Evolutionary conservation across 2,888 invertebrate species (phyloP).

Genomic region (Amphipoea oculea): DNA sequence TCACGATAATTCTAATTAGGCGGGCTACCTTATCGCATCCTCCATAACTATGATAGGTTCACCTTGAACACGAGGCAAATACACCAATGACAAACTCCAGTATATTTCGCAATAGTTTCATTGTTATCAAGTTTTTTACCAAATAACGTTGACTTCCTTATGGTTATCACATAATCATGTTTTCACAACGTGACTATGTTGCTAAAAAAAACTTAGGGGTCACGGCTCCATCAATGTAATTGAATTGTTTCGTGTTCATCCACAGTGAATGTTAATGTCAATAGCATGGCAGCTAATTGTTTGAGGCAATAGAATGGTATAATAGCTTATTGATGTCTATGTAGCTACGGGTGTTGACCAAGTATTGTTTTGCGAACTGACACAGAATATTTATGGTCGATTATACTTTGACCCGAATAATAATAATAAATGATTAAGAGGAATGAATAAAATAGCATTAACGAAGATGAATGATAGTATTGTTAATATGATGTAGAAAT

Average conservation of each 20-base stretch:
- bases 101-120: slow-evolving; percentile 24
- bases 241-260: slow-evolving; percentile 53
- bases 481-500: neutral
- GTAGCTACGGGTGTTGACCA: neutral
- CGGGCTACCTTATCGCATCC: too few relatives aligned
- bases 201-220: slow-evolving; percentile 37
- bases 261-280: slow-evolving; percentile 16
- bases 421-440: neutral
- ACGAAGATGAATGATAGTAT: neutral
- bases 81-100: neutral
- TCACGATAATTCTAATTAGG: neutral
- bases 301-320: neutral
- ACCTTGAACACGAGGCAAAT: neutral
- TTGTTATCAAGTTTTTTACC: slow-evolving; percentile 13
- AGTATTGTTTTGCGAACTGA: slow-evolving; percentile 5
- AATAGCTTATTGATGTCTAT: slow-evolving; percentile 1
- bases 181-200: slow-evolving; percentile 31
- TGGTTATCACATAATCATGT: slow-evolving; percentile 55
- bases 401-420: slow-evolving; percentile 17
- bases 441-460: neutral
- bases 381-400: neutral
- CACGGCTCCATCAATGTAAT: slow-evolving; percentile 46
- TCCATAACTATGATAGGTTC: neutral
- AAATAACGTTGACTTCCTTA: slow-evolving; percentile 22
- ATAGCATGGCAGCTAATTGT: slow-evolving; percentile 1